Conservation (phyloP, 2,888 invertebrate genomes). For the Pachycephus smyrnensis region DNA sequence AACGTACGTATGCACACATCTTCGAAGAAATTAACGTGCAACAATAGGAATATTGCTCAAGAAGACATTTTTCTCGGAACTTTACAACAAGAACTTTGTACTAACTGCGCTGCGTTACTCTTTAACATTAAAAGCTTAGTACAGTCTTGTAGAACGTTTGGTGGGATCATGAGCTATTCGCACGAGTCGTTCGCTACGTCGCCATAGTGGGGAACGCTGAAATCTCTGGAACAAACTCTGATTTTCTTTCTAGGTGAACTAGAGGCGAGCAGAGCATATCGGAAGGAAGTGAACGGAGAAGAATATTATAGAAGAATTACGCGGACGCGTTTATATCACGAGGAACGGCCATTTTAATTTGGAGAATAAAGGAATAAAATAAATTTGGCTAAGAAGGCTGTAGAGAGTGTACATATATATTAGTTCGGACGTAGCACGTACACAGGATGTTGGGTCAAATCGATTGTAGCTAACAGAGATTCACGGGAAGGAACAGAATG, state of each 20-base stretch:
- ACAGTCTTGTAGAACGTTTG: neutral
- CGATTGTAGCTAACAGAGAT: neutral
- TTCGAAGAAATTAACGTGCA: neutral
- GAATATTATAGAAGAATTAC: neutral
- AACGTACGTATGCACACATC: neutral
- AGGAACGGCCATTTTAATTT: neutral
- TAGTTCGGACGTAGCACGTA: neutral
- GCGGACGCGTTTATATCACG: neutral
- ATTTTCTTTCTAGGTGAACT: slow-evolving; percentile 48
- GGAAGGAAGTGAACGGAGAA: neutral
- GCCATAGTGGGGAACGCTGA: slow-evolving; percentile 40
- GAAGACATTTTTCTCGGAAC: too few species aligned
- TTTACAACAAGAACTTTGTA: too few species aligned
- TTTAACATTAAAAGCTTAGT: neutral
- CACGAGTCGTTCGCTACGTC: slow-evolving; percentile 16
- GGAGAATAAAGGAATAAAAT: neutral
- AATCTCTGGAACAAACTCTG: slow-evolving; percentile 29
- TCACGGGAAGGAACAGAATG: slow-evolving; percentile 3
- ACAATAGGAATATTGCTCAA: too few species aligned
- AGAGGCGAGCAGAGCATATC: neutral
- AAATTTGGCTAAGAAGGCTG: neutral
- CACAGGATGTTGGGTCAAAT: neutral
- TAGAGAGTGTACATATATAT: neutral
- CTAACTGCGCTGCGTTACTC: neutral
- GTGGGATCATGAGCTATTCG: neutral